Conservation (phyloP, 2,797 vertebrate genomes). For the Leuciscus waleckii region DNA sequence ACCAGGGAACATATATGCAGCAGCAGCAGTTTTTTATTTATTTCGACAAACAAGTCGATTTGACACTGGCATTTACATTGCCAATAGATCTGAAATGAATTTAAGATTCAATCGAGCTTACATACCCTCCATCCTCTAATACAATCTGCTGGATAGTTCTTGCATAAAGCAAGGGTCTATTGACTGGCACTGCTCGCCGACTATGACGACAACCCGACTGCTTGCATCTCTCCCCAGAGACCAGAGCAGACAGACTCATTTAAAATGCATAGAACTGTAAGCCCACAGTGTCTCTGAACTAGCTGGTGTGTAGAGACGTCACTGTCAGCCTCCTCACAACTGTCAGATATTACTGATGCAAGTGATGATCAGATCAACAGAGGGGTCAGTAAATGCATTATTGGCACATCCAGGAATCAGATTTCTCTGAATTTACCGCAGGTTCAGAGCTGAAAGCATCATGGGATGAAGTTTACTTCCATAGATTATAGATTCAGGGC, state of each 20-base stretch:
- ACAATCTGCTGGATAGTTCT: not conserved
- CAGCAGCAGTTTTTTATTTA: not conserved
- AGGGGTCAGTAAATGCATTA: slow-evolving; percentile 32
- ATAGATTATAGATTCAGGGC: no score
- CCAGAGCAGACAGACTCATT: slow-evolving; percentile 28
- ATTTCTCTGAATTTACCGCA: slow-evolving; percentile 25
- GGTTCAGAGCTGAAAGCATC: slow-evolving; percentile 7
- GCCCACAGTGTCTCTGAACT: slow-evolving; percentile 12
- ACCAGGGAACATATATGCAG: not conserved
- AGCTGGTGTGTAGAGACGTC: slow-evolving; percentile 12
- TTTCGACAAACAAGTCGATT: not conserved
- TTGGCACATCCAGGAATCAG: slow-evolving; percentile 13
- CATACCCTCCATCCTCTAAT: slow-evolving; percentile 1
- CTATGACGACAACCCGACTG: not conserved
- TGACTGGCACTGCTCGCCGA: not conserved
- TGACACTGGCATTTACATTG: not conserved
- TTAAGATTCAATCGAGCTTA: not conserved
- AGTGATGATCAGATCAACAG: not conserved
- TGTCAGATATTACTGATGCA: not conserved
- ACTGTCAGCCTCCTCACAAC: not conserved
- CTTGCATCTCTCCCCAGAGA: not conserved
- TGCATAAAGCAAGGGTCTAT: not conserved
- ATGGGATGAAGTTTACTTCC: not conserved
- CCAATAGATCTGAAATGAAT: slow-evolving; percentile 18
- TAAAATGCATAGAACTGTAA: slow-evolving; percentile 40